A percentile compares a stretch with the other conserved stretches of the same genome.
Conservation (phyloP, 2,797 vertebrate genomes). For the Babyrousa celebensis region DNA sequence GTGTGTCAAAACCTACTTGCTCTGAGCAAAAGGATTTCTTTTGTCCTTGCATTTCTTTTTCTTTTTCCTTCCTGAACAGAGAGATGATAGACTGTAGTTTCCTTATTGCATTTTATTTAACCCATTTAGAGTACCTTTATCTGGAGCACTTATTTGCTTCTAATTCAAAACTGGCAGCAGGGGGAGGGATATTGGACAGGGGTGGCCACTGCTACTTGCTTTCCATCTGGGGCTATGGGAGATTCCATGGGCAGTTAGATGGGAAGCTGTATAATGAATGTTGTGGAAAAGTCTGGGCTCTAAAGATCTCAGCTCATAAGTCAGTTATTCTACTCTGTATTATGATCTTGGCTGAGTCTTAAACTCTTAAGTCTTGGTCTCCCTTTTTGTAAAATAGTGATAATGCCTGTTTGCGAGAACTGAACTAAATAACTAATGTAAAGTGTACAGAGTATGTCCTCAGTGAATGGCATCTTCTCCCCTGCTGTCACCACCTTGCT, state of each 20-base stretch:
- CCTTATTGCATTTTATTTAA: not conserved
- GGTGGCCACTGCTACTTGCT: not conserved
- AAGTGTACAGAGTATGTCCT: not conserved
- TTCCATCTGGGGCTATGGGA: not conserved
- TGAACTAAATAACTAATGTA: too few species aligned
- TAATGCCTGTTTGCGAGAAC: not conserved
- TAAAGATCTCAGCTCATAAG: not conserved
- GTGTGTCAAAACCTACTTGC: not conserved
- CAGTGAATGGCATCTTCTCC: not conserved
- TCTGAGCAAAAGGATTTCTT: not conserved
- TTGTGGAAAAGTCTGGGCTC: not conserved
- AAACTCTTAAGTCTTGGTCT: not conserved
- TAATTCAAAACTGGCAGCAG: not conserved
- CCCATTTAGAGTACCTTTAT: not conserved
- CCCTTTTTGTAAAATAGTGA: not conserved
- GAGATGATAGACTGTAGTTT: not conserved
- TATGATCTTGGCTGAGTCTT: not conserved
- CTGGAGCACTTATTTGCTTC: not conserved
- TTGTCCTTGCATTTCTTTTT: not conserved
- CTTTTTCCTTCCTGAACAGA: not conserved
- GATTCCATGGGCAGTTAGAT: not conserved
- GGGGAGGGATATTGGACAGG: fast-evolving
- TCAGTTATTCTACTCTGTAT: not conserved
- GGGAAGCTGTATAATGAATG: not conserved
- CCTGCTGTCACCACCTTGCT: not conserved